These are phyloP conservation scores for Drosophila equinoxialis DNA, from an alignment of 1,140 invertebrate species.

Conservation along the genomic window DNA sequence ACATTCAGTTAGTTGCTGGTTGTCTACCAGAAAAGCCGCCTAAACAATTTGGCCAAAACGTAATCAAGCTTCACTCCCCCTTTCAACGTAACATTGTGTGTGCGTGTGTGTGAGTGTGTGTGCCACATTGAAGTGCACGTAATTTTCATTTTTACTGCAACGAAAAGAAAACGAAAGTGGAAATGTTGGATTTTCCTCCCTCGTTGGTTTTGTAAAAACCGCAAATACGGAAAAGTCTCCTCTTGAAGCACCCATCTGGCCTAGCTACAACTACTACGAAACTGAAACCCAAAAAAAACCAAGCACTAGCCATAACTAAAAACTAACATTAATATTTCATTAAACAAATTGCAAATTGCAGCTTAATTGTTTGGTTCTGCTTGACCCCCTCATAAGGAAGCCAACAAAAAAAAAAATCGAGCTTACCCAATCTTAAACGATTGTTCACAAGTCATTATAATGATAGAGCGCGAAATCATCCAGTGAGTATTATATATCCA, in stretches of 20 bases:
- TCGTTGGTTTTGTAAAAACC: slow-evolving; percentile 18
- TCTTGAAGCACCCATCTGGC: slow-evolving; percentile 30
- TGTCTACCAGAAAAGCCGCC: slow-evolving; percentile 40
- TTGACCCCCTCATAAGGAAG: slow-evolving; percentile 18
- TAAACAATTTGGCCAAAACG: slow-evolving; percentile 24
- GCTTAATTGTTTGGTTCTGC: slow-evolving; percentile 29
- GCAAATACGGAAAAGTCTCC: slow-evolving; percentile 37
- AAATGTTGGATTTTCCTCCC: slow-evolving; percentile 60
- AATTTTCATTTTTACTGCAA: slow-evolving; percentile 66
- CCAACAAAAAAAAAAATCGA: neutral
- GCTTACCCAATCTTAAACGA: neutral
- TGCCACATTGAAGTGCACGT: slow-evolving; percentile 64
- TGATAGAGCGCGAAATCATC: slow-evolving; percentile 75
- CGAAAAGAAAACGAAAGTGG: slow-evolving; percentile 70
- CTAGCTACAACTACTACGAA: slow-evolving; percentile 38
- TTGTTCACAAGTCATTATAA: slow-evolving; percentile 27
- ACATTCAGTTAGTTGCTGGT: slow-evolving; percentile 12
- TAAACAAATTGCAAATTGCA: slow-evolving; percentile 23
- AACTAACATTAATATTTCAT: slow-evolving; percentile 37
- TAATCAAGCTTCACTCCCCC: slow-evolving; percentile 11
- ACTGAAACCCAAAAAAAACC: slow-evolving; percentile 31
- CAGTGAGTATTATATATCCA: slow-evolving; percentile 54
- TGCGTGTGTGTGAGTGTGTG: slow-evolving; percentile 39
- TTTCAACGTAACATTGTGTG: slow-evolving; percentile 6
- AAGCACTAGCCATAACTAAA: slow-evolving; percentile 39